phyloP scores from a whole-genome alignment of 1,140 invertebrate genomes.

The Leguminivora glycinivorella region DNA sequence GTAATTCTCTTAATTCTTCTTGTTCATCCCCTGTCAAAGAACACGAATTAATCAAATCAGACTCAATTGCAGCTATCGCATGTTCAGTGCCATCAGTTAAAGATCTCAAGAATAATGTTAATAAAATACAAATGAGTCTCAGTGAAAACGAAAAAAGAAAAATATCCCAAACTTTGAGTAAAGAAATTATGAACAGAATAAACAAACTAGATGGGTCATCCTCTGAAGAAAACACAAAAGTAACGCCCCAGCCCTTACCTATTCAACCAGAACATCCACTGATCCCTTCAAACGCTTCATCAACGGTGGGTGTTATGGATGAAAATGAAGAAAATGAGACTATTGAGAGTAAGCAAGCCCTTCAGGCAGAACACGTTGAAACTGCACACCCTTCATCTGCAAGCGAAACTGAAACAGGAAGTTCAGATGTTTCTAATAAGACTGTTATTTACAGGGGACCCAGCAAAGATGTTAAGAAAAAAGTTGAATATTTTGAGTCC shows the following conservation, averaged over 20 bases:
- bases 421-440: constrained; percentile 84
- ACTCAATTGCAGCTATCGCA: constrained; percentile 79
- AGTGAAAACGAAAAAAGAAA: constrained; percentile 86
- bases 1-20: constrained; percentile 81
- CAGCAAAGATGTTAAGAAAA: constrained; percentile 83
- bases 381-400: constrained; percentile 65
- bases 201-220: constrained; percentile 75
- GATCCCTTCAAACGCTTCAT: constrained; percentile 41
- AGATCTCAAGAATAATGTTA: constrained; percentile 75
- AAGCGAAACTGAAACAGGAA: constrained; percentile 84
- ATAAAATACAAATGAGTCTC: constrained; percentile 75
- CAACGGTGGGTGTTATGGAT: constrained; percentile 30
- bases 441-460: constrained; percentile 81
- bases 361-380: constrained; percentile 50
- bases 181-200: constrained; percentile 85
- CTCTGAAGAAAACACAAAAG: neutral
- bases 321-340: constrained; percentile 48
- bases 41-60: constrained; percentile 73
- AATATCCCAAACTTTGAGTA: constrained; percentile 85
- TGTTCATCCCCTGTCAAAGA: constrained; percentile 47
- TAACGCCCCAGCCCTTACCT: neutral
- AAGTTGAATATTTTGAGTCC: constrained; percentile 90
- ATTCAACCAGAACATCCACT: constrained; percentile 42
- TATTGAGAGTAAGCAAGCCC: constrained; percentile 38
- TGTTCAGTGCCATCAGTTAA: constrained; percentile 66